A percentile compares a stretch with the other conserved stretches of the same genome.
Evolutionary conservation across 1,140 invertebrate species (phyloP).

Genomic region (Argopecten irradians): DNA sequence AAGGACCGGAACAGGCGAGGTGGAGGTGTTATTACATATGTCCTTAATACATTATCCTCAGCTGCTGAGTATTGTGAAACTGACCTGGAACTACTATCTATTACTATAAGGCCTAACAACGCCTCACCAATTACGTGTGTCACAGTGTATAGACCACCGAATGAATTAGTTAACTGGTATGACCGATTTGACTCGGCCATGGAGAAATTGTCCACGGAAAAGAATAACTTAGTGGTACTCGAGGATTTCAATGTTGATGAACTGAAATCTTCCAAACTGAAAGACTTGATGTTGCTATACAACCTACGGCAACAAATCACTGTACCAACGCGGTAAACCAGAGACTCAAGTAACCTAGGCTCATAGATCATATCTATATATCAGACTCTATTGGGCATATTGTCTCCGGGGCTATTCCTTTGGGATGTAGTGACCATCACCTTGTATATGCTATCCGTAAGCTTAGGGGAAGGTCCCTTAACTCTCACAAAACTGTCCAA

Average conservation of each 20-base stretch:
- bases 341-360: constrained; percentile 19
- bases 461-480: background rate
- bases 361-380: constrained; percentile 33
- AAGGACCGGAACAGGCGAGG: constrained; percentile 32
- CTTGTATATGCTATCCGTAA: background rate
- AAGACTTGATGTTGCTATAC: background rate
- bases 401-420: background rate
- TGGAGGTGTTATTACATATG: constrained; percentile 29
- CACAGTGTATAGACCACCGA: constrained; percentile 30
- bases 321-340: background rate
- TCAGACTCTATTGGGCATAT: background rate
- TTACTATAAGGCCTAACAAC: constrained; percentile 22
- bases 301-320: constrained; percentile 13
- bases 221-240: background rate
- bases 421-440: constrained; percentile 33
- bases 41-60: constrained; percentile 20
- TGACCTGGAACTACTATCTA: constrained; percentile 19
- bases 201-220: background rate
- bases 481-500: background rate
- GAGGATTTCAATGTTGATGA: background rate
- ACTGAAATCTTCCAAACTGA: background rate
- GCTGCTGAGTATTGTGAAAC: background rate
- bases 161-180: background rate
- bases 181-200: background rate
- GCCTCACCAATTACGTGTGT: background rate